These are phyloP conservation scores for Macrostomum cliftonense DNA, from an alignment of 2,888 invertebrate species.

Conservation along the genomic window DNA sequence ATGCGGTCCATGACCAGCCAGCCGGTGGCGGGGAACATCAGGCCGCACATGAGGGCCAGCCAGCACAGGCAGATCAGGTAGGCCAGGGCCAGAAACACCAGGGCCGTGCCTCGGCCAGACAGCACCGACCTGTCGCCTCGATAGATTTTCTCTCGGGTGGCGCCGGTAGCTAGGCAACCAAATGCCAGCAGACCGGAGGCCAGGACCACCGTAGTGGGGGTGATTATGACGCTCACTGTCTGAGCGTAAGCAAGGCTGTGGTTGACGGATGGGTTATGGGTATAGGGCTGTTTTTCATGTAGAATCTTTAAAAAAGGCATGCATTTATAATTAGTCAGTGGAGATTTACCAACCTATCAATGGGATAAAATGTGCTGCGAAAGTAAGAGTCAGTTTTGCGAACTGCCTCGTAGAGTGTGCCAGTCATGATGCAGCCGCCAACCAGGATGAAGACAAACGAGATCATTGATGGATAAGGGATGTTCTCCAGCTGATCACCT, in stretches of 20 bases:
- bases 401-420: too few relatives aligned
- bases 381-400: too few relatives aligned
- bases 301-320: too few relatives aligned
- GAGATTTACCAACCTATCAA: neutral
- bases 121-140: slow-evolving; percentile 65
- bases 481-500: too few relatives aligned
- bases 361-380: too few relatives aligned
- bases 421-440: too few relatives aligned
- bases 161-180: slow-evolving; percentile 77
- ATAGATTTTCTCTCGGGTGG: slow-evolving; percentile 73
- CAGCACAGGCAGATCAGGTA: slow-evolving; percentile 65
- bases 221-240: slow-evolving; percentile 67
- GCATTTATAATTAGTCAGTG: neutral
- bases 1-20: slow-evolving; percentile 51
- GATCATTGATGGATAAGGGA: too few relatives aligned
- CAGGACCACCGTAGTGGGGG: slow-evolving; percentile 71
- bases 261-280: too few relatives aligned
- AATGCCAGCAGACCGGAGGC: slow-evolving; percentile 75
- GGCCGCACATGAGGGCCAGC: slow-evolving; percentile 29
- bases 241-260: slow-evolving; percentile 43
- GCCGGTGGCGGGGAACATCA: slow-evolving; percentile 8
- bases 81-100: slow-evolving; percentile 55
- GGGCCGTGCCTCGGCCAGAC: slow-evolving; percentile 52
- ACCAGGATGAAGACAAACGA: too few relatives aligned
- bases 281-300: too few relatives aligned